Evolutionary conservation across 2,113 vertebrate genomes (phyloP).

Genomic region (Regulus satrapa): DNA sequence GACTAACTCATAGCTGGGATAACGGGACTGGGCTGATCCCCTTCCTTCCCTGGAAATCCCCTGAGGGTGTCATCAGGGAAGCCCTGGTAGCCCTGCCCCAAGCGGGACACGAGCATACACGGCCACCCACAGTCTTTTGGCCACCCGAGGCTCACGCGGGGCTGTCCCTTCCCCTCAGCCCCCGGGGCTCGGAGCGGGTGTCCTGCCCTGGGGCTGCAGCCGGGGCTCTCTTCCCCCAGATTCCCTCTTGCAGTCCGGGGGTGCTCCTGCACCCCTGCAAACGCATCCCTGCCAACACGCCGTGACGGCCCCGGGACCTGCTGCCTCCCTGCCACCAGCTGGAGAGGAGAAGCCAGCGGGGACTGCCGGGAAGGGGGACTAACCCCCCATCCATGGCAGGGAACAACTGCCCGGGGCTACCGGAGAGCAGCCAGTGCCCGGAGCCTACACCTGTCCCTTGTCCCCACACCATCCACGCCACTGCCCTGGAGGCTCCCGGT

Average conservation of each 20-base stretch:
- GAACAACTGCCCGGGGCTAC: neutral
- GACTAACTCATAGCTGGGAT: neutral
- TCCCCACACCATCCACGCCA: neutral
- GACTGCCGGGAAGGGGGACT: neutral
- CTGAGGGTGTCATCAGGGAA: neutral
- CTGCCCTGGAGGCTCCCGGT: neutral
- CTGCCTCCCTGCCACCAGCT: neutral
- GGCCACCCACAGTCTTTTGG: neutral
- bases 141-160: neutral
- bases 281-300: neutral
- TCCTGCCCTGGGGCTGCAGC: neutral
- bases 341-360: neutral
- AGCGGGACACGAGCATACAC: fast-evolving
- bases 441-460: neutral
- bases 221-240: neutral
- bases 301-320: neutral
- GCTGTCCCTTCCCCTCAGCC: neutral
- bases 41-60: neutral
- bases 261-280: neutral
- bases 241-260: neutral
- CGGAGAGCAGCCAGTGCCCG: neutral
- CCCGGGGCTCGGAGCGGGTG: neutral
- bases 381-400: conserved; percentile 43
- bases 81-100: neutral
- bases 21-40: neutral